Percentiles rank a stretch among this genome's conserved stretches.
Conservation (phyloP, 2,888 invertebrate genomes). For the Drosophila nr. medialis region DNA sequence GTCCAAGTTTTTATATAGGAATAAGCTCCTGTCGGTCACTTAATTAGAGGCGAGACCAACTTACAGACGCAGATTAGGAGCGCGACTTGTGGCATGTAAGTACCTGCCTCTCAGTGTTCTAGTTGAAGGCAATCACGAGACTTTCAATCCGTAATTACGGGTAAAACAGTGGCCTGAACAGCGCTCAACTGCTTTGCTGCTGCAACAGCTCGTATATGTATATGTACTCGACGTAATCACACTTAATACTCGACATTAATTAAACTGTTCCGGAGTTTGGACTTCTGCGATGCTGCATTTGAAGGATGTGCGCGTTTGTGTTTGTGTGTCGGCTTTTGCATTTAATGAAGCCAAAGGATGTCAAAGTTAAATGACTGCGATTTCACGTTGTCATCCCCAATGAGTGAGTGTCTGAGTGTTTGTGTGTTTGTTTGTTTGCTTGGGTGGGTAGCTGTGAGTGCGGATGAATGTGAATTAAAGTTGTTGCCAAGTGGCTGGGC, state of each 20-base stretch:
- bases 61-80: slow-evolving; percentile 9
- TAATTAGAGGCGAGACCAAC: slow-evolving; percentile 11
- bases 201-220: not conserved
- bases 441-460: not conserved
- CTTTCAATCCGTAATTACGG: slow-evolving; percentile 33
- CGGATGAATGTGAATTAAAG: slow-evolving; percentile 1
- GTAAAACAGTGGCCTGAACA: slow-evolving; percentile 31
- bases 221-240: slow-evolving; percentile 43
- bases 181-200: not conserved
- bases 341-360: slow-evolving; percentile 49
- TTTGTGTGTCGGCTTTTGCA: slow-evolving; percentile 13
- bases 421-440: not conserved
- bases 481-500: slow-evolving; percentile 33
- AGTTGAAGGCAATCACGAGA: slow-evolving; percentile 18
- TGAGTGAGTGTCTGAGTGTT: not conserved
- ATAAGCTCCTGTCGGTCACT: not conserved
- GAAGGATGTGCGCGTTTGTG: not conserved
- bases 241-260: slow-evolving; percentile 61
- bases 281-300: slow-evolving; percentile 24
- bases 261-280: slow-evolving; percentile 35
- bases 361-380: slow-evolving; percentile 47
- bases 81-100: not conserved
- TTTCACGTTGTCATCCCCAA: slow-evolving; percentile 7
- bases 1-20: not conserved
- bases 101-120: slow-evolving; percentile 3